Conservation (phyloP, 2,797 vertebrate genomes). For the Carcharodon carcharias region DNA sequence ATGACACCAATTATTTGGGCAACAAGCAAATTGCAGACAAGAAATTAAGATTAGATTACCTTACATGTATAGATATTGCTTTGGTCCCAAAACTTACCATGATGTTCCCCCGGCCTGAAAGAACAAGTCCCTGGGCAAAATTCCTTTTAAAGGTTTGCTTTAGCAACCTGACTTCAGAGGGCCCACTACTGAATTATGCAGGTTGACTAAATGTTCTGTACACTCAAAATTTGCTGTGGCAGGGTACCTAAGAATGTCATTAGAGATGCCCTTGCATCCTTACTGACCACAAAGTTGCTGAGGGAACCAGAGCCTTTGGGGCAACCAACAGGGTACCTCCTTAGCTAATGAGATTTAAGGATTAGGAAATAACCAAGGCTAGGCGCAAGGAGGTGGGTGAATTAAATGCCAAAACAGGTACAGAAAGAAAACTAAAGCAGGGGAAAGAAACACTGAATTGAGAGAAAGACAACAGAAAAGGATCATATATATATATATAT, state of each 20-base stretch:
- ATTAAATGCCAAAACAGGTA: too few relatives aligned
- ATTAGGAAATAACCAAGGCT: not conserved
- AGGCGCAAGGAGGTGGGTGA: too few relatives aligned
- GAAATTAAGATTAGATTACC: not conserved
- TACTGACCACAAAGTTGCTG: not conserved
- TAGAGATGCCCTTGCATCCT: not conserved
- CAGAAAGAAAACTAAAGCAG: too few relatives aligned
- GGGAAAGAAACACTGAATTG: too few relatives aligned
- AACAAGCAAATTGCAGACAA: not conserved
- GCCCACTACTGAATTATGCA: not conserved
- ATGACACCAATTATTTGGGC: not conserved
- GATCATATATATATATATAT: too few relatives aligned
- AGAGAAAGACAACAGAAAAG: too few relatives aligned
- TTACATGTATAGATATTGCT: not conserved
- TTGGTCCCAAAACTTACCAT: not conserved
- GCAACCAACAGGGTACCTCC: not conserved
- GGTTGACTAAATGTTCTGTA: not conserved
- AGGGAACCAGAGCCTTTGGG: not conserved
- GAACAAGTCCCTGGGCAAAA: not conserved
- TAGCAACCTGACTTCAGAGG: not conserved
- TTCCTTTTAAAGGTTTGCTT: not conserved
- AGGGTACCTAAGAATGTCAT: not conserved
- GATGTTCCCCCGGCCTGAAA: not conserved
- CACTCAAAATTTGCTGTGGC: not conserved
- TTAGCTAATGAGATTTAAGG: not conserved